These are phyloP conservation scores for Lepidotrigona ventralis DNA, from an alignment of 1,140 invertebrate genomes.

Conservation along the genomic window DNA sequence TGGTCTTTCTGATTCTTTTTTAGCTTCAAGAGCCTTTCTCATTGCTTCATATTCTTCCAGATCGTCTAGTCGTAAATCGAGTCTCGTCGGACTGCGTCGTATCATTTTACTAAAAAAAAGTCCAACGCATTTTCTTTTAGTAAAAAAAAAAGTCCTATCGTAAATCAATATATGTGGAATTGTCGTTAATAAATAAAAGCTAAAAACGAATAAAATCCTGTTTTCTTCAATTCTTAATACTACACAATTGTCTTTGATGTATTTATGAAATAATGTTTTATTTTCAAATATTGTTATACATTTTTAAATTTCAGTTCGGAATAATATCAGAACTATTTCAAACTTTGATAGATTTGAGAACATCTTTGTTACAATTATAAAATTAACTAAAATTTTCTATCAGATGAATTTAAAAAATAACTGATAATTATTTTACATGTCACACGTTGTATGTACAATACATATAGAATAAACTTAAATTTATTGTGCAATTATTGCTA, in stretches of 20 bases:
- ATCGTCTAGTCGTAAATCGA: constrained; percentile 89
- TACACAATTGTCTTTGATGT: not conserved
- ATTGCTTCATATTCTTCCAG: constrained; percentile 86
- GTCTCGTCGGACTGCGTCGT: constrained; percentile 87
- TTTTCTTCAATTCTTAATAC: constrained; percentile 1
- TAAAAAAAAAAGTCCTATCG: not conserved
- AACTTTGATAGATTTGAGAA: not conserved
- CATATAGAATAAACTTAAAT: not conserved
- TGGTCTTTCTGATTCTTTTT: constrained; percentile 81
- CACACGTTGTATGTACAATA: not conserved
- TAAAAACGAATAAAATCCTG: not conserved
- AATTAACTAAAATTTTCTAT: not conserved
- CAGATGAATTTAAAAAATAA: not conserved
- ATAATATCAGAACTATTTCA: not conserved
- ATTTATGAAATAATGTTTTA: not conserved
- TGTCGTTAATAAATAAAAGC: not conserved
- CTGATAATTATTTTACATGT: not conserved
- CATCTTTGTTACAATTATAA: not conserved
- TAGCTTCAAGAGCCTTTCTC: constrained; percentile 79
- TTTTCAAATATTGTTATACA: not conserved
- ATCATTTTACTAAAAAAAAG: constrained; percentile 82
- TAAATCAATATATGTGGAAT: not conserved
- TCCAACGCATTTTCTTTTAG: constrained; percentile 27
- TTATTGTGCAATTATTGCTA: not conserved
- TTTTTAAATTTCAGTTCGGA: not conserved